Evolutionary conservation across 2,113 vertebrate genomes (phyloP), one percentile per base, ranked within the genome.

Genomic region (Scomber japonicus): DNA sequence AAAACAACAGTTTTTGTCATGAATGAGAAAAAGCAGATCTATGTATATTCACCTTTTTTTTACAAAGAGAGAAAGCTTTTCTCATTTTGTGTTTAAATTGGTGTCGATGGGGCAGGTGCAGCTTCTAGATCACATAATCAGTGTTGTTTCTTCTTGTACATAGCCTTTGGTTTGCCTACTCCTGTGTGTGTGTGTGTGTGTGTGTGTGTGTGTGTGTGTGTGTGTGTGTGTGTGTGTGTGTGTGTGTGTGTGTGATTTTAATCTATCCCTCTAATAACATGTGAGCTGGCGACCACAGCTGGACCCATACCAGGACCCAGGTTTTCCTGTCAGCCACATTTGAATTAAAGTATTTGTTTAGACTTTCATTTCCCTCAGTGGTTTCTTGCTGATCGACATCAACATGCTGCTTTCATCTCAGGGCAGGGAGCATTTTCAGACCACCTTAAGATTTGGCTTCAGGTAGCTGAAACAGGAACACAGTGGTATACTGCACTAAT

Each of bases 261-360:
- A 79, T 75, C 50, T 46, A 3, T 65, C 5, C 40, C n/a, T 31
- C n/a, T 71, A 16, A 64, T 87, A 82, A 81, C 53, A 48, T 51
- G 44, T 7, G 3, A 44, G 80, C 69, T 46, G 67, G 27, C 17
- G 31, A 30, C 51, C 80, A 67, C 84, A 87, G 81, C 70, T 88
- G 85, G 75, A 88, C 54, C 83, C 71, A 64, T 45, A 48, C 46
- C 8, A 45, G 86, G 61, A 54, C 82, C 70, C 87, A 81, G 89
- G 86, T 90, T 84, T 80, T 84, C 67, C 65, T 80, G 65, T 80
- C 49, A 51, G 79, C 16, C 64, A 30, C 57, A 44, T 54, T 79
- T 67, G 53, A 83, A 82, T 84, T 49, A 65, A 9, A 48, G 30
- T 15, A 5, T 64, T 73, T 75, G 61, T 70, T 80, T 30, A 54